Percentiles rank a stretch among this genome's conserved stretches.
Evolutionary conservation across 2,888 invertebrate species (phyloP).

Genomic region (Himalopsyche tibetana): DNA sequence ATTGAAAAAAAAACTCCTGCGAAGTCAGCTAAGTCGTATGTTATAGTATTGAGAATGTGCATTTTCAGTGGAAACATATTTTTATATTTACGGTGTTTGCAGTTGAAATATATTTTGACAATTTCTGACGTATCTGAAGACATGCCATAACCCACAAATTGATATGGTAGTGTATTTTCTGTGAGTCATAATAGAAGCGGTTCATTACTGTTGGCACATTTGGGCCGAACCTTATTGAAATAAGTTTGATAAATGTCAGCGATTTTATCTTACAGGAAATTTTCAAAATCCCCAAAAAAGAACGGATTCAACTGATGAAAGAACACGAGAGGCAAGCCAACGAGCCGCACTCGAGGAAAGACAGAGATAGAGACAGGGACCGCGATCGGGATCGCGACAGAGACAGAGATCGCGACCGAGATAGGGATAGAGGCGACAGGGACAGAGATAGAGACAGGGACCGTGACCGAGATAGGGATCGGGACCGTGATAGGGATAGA

Average conservation of each 20-base stretch:
- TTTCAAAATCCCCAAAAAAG: constrained; percentile 95
- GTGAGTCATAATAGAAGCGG: too few species aligned
- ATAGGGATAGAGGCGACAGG: constrained; percentile 70
- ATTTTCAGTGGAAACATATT: too few species aligned
- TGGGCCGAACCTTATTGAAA: not conserved
- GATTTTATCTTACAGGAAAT: constrained; percentile 72
- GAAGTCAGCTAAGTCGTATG: too few species aligned
- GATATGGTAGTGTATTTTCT: too few species aligned
- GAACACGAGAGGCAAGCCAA: constrained; percentile 95
- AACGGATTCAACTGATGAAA: constrained; percentile 95
- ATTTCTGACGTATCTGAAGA: too few species aligned
- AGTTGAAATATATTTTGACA: too few species aligned
- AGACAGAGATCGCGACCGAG: constrained; percentile 70
- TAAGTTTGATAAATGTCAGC: not conserved
- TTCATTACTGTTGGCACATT: too few species aligned
- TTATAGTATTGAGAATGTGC: too few species aligned
- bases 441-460: constrained; percentile 70
- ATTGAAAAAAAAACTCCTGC: too few species aligned
- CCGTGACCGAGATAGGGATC: constrained; percentile 68
- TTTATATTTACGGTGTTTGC: too few species aligned
- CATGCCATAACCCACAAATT: too few species aligned
- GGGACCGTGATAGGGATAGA: constrained; percentile 69
- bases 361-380: constrained; percentile 70
- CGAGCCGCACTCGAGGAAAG: constrained; percentile 68
- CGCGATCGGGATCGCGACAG: constrained; percentile 69